Conservation (phyloP, 2,888 invertebrate species). For the Sialis fuliginosa region DNA sequence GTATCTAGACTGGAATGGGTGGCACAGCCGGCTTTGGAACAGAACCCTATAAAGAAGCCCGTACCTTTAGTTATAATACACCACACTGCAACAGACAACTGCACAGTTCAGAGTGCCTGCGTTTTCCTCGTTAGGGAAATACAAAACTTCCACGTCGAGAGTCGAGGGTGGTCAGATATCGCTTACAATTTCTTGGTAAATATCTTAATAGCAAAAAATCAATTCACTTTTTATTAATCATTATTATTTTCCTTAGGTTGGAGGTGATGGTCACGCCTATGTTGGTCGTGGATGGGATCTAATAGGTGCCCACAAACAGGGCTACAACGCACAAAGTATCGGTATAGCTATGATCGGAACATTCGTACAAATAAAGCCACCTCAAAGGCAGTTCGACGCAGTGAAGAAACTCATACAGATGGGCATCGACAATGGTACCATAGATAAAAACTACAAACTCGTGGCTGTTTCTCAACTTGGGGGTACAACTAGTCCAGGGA, state of each 20-base stretch:
- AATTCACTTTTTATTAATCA: too few relatives aligned
- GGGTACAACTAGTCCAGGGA: conserved; percentile 43
- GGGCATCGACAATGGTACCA: conserved; percentile 36
- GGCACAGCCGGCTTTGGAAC: conserved; percentile 34
- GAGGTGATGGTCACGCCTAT: conserved; percentile 59
- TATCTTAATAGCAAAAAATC: too few relatives aligned
- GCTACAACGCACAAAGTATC: conserved; percentile 40
- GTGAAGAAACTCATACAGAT: conserved; percentile 35
- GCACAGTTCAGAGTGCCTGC: conserved; percentile 33
- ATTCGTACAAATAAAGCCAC: conserved; percentile 30
- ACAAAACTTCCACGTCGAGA: conserved; percentile 45
- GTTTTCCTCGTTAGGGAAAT: conserved; percentile 34
- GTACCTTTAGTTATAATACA: conserved; percentile 30
- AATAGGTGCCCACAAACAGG: conserved; percentile 44
- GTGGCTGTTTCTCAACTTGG: conserved; percentile 43
- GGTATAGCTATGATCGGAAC: conserved; percentile 49
- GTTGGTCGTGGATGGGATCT: conserved; percentile 55
- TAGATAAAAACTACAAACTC: conserved; percentile 39
- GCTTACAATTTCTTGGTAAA: conserved; percentile 42
- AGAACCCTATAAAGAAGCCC: conserved; percentile 16
- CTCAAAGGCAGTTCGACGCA: conserved; percentile 33
- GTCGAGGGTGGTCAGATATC: conserved; percentile 38
- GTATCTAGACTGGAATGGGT: conserved; percentile 41
- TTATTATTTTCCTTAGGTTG: conserved; percentile 23
- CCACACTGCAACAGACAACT: conserved; percentile 37